Conservation (phyloP, 2,113 vertebrate species). For the Noturus placidus region DNA sequence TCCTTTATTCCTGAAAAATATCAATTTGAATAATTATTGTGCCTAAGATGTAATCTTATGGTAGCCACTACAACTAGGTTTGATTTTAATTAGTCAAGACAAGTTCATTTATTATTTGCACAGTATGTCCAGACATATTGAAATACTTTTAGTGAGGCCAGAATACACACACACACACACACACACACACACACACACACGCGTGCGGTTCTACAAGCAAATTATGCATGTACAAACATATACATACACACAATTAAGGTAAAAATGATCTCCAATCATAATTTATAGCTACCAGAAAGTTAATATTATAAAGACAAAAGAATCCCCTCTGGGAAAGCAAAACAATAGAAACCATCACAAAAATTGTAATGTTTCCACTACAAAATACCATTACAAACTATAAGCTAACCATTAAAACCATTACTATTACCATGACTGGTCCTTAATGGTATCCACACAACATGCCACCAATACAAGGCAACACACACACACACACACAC, state of each 20-base stretch:
- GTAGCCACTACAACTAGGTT: neutral
- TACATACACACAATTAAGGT: neutral
- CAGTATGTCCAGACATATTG: neutral
- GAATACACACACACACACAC: neutral
- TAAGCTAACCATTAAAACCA: too few species aligned
- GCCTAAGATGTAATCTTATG: neutral
- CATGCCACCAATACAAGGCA: too few species aligned
- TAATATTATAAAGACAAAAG: neutral
- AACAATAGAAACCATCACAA: too few species aligned
- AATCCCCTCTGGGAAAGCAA: too few species aligned
- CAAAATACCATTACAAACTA: too few species aligned
- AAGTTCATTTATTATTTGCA: neutral
- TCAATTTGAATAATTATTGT: neutral
- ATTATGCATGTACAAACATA: neutral
- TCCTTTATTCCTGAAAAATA: too few species aligned
- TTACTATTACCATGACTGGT: too few species aligned
- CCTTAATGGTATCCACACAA: too few species aligned
- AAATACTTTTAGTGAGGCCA: neutral
- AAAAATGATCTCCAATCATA: neutral
- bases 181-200: neutral
- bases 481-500: too few species aligned
- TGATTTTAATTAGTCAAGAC: neutral
- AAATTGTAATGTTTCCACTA: too few species aligned
- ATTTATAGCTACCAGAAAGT: neutral
- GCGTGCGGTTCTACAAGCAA: conserved; percentile 9